Base-by-base conservation (phyloP, 53 echinoderm and acorn worm species). In the Henricia sp. region DNA sequence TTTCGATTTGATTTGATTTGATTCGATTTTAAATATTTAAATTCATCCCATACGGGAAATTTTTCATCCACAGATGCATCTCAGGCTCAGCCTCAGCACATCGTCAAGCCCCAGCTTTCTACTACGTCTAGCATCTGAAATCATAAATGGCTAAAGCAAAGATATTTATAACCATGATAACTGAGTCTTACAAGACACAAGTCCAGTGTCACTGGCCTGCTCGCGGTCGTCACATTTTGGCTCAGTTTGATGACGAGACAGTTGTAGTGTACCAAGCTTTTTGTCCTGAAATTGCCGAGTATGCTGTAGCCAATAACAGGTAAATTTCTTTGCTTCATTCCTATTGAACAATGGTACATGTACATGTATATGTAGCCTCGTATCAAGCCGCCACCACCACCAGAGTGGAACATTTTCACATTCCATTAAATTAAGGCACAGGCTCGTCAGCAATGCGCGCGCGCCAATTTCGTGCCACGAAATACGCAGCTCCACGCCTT, bases 211-310 rank as follows among this genome's bases (percentile, higher is more conserved):
- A 82, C 37, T 92, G 92, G 92, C 92, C 92, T 19, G 46, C 56
- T 2, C 58, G 23, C 9, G 92, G 92, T 11, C 85, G 82, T 43
- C 89, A 92, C 44, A 92, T 92, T 41, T 64, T 92, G 43, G 92
- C 92, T 13, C 92, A 92, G 55, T 92, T 84, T 63, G 71, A 87
- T 39, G 92, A 92, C 5, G 44, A 85, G 37, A 67, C 46, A 0
- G 68, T 92, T 60, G 75, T 92, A 50, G 92, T 92, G n/a, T 92
- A 92, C 69, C 92, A 92, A 72, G 92, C 92, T 52, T 92, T 89
- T 82, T 82, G 82, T 54, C 89, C 89, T 35, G 85, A 71, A 55
- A 92, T 92, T 28, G 92, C 92, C 13, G 62, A 82, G 6, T 92
- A 83, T 64, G 92, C 92, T n/a, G 86, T 86, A 3, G 57, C 71